These are phyloP conservation scores for Rhimphoctona megacephalus DNA, from an alignment of 2,888 invertebrate genomes.

Conservation along the genomic window DNA sequence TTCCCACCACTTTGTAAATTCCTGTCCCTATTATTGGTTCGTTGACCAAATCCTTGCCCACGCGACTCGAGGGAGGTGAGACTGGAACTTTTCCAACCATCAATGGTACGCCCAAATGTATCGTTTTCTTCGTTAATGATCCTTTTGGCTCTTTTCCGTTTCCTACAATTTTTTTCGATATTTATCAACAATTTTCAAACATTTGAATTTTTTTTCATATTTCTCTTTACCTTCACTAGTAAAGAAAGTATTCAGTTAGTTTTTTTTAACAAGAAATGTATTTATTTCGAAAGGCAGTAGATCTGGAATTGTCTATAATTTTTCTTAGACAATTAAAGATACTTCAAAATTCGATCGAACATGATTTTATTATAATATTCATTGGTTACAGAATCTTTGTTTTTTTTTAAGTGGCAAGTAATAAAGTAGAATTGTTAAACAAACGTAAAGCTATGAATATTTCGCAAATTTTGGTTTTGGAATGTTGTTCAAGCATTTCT, in stretches of 20 bases:
- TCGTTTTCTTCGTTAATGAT: constrained; percentile 80
- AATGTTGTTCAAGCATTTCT: too few species aligned
- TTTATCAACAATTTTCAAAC: not conserved
- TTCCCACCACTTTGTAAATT: constrained; percentile 89
- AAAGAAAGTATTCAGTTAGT: not conserved
- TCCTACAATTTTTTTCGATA: constrained; percentile 71
- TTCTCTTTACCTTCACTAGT: not conserved
- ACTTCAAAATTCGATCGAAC: not conserved
- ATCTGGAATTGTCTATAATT: not conserved
- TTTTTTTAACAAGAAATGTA: not conserved
- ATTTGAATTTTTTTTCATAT: constrained; percentile 6
- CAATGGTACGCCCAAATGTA: constrained; percentile 83
- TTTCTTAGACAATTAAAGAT: not conserved
- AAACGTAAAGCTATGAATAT: too few species aligned
- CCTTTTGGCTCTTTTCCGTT: constrained; percentile 79
- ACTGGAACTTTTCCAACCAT: constrained; percentile 78
- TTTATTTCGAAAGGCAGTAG: not conserved
- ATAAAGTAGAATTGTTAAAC: too few species aligned
- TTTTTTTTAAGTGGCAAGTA: not conserved
- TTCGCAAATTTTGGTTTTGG: too few species aligned
- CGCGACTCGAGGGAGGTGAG: constrained; percentile 80
- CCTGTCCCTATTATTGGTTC: constrained; percentile 83
- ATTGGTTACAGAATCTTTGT: not conserved
- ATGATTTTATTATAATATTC: too few species aligned
- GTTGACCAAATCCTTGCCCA: constrained; percentile 82